Conservation (phyloP, 2,888 invertebrate genomes). For the Platypus cylindrus region DNA sequence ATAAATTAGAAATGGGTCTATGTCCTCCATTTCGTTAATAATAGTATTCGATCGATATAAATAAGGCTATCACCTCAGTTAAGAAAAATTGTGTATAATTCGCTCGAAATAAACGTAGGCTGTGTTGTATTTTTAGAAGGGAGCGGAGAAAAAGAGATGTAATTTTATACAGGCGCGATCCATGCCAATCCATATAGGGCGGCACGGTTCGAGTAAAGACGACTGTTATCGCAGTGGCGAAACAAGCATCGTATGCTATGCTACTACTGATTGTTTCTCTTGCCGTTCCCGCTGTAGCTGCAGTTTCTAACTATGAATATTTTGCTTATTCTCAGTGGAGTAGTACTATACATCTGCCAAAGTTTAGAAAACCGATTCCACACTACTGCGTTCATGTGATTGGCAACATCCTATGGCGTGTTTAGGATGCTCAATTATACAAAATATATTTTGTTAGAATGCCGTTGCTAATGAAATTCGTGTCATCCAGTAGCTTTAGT, state of each 20-base stretch:
- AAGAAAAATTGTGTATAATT: conserved; percentile 34
- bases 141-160: conserved; percentile 37
- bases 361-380: not conserved
- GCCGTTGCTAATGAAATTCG: no score
- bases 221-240: conserved; percentile 24
- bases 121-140: conserved; percentile 34
- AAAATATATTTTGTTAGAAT: no score
- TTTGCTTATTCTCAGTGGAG: conserved; percentile 5
- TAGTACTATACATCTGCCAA: conserved; percentile 2
- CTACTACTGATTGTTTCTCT: conserved; percentile 7
- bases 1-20: no score
- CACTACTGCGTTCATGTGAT: no score
- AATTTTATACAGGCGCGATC: conserved; percentile 36
- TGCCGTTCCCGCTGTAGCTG: no score
- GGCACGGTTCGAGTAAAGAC: conserved; percentile 31
- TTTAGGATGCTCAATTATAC: no score
- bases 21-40: conserved; percentile 8
- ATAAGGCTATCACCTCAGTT: conserved; percentile 31
- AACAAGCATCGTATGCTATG: conserved; percentile 18
- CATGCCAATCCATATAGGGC: conserved; percentile 39
- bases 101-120: conserved; percentile 35
- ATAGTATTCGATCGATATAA: conserved; percentile 19
- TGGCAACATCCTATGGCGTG: no score
- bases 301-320: conserved; percentile 7
- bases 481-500: no score